A percentile compares a stretch with the other conserved stretches of the same genome.
Conservation (phyloP, 2,888 invertebrate species). For the Drosophila sordidapex region DNA sequence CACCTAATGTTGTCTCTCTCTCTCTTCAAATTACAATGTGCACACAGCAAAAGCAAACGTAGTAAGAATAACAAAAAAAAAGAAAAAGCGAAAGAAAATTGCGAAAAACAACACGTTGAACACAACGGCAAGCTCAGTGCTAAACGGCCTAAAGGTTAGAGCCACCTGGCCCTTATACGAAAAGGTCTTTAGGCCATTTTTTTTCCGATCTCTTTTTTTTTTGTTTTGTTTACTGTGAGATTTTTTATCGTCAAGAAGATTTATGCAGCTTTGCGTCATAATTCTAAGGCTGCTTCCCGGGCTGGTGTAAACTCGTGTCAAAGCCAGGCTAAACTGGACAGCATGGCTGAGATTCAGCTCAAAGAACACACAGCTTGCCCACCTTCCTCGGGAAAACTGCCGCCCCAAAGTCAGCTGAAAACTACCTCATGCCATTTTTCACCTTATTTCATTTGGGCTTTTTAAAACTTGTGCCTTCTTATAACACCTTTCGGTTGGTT, state of each 20-base stretch:
- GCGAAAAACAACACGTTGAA: conserved; percentile 5
- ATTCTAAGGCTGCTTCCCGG: conserved; percentile 55
- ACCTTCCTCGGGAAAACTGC: not conserved
- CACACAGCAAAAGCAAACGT: not conserved
- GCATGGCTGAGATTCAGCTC: conserved; percentile 1
- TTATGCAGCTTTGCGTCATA: conserved; percentile 72
- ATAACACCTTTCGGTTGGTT: conserved; percentile 33
- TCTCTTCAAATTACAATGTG: conserved; percentile 12
- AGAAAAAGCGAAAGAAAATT: conserved; percentile 33
- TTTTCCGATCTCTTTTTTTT: not conserved
- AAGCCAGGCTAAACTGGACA: conserved; percentile 16
- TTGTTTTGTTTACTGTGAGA: conserved; percentile 31
- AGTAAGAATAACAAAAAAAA: not conserved
- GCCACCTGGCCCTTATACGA: conserved; percentile 15
- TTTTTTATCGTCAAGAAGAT: conserved; percentile 76
- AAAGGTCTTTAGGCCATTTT: conserved; percentile 25
- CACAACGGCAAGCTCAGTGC: conserved; percentile 34
- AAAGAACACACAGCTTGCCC: not conserved
- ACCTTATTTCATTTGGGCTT: conserved; percentile 34
- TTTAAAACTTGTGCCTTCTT: conserved; percentile 23
- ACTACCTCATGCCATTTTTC: not conserved
- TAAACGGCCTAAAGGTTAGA: conserved; percentile 35
- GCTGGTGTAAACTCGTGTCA: conserved; percentile 49
- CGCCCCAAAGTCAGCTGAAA: not conserved
- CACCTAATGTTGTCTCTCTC: not conserved